phyloP scores from a whole-genome alignment of 2,797 vertebrate species.

The Urosaurus nigricauda region DNA sequence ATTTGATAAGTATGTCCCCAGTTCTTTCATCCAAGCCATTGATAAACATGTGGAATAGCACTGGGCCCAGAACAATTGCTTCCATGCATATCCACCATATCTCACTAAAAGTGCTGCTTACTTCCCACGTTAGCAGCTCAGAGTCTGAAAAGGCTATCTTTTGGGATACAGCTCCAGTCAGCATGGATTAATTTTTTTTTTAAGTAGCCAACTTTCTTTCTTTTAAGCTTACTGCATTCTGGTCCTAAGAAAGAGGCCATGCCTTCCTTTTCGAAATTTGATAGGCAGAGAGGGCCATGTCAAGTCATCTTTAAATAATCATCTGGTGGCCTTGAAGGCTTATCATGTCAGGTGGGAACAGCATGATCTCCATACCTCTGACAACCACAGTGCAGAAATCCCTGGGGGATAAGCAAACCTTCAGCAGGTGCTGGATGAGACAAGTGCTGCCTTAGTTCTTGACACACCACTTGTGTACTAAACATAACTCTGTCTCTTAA shows the following conservation, averaged over 20 bases:
- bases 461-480: slow-evolving; percentile 44
- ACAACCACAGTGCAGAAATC: slow-evolving; percentile 47
- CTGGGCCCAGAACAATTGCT: too few relatives aligned
- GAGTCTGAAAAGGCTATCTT: too few relatives aligned
- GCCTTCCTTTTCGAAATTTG: accelerated
- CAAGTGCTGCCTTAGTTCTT: slow-evolving; percentile 63
- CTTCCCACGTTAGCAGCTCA: too few relatives aligned
- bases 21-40: too few relatives aligned
- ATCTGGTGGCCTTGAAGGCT: slow-evolving; percentile 14
- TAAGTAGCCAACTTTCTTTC: background rate
- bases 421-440: slow-evolving; percentile 64
- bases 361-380: slow-evolving; percentile 45
- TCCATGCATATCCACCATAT: background rate
- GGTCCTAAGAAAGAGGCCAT: background rate
- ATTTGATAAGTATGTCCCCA: too few relatives aligned
- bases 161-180: too few relatives aligned
- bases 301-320: slow-evolving; percentile 42
- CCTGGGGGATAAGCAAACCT: slow-evolving; percentile 57
- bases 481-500: slow-evolving; percentile 66
- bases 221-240: too few relatives aligned
- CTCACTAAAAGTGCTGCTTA: background rate
- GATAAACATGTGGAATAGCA: too few relatives aligned
- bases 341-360: slow-evolving; percentile 34
- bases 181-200: too few relatives aligned
- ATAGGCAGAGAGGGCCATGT: background rate